Evolutionary conservation across 1,140 invertebrate species (phyloP), one percentile per base, ranked within the genome.

Genomic region (Bradysia coprophila): DNA sequence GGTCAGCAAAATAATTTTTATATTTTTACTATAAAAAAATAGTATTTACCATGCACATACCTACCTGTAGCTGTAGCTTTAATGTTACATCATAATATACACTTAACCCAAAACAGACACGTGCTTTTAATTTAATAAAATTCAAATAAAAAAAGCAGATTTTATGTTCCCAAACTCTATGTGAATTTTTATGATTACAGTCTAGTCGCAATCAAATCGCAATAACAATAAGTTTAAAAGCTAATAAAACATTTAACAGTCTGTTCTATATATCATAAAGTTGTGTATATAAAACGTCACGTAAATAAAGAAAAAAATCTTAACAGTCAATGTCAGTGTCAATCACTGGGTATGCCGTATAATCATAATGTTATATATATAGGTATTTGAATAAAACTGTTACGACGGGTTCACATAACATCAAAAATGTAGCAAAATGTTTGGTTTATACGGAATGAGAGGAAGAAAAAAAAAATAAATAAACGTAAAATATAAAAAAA

Each of bases 151-250:
- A n/a, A n/a, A n/a, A n/a, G n/a, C n/a, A n/a, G n/a, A n/a, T n/a
- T n/a, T n/a, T n/a, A n/a, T n/a, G n/a, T n/a, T n/a, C n/a, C n/a
- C n/a, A 28, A 28, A 28, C 24, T 28, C 24, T 28, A 13, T 28
- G 24, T 28, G 13, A 28, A 36, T 36, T 36, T 36, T 36, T 36
- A 36, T 36, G 5, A 16, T 36, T 36, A 36, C 33, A 36, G 33
- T 36, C 33, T 36, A 36, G 33, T 36, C 33, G 33, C 33, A 36
- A 36, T 36, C 33, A 36, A 36, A 36, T n/a, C 18, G 33, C 33
- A 36, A 36, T 36, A 36, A 36, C 33, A 36, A 36, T 36, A 36
- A 36, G 33, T 36, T 36, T 36, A 36, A 36, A 16, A 9, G 33
- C 15, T 16, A 36, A 36, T 36, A 36, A 36, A 36, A 36, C 33